phyloP scores from a whole-genome alignment of 2,888 invertebrate species.

The Lasioglossum malachurum region DNA sequence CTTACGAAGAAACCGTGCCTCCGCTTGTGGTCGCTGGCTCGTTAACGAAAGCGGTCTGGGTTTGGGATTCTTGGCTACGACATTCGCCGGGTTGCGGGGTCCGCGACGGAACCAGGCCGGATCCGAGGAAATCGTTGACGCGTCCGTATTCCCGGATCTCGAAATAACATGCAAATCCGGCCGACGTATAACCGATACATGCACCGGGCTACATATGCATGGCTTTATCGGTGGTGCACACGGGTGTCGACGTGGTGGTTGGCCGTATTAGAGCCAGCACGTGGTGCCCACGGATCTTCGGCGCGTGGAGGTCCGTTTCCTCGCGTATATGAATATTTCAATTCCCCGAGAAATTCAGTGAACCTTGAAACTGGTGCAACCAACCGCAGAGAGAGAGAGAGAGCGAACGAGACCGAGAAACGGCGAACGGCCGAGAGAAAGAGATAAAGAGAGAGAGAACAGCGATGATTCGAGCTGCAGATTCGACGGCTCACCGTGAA shows the following conservation, averaged over 20 bases:
- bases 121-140: conserved; percentile 76
- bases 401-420: not conserved
- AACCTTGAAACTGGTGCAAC: conserved; percentile 75
- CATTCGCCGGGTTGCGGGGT: conserved; percentile 24
- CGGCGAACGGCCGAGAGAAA: not conserved
- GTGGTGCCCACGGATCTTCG: conserved; percentile 46
- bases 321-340: conserved; percentile 81
- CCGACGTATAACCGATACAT: conserved; percentile 47
- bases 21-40: conserved; percentile 4
- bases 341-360: conserved; percentile 77
- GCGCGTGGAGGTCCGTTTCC: conserved; percentile 44
- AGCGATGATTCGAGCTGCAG: conserved; percentile 37
- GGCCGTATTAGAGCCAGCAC: conserved; percentile 36
- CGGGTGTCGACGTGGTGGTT: conserved; percentile 27
- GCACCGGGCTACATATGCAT: conserved; percentile 61
- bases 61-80: conserved; percentile 32
- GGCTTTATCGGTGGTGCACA: conserved; percentile 26
- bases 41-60: conserved; percentile 18
- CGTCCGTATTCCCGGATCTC: conserved; percentile 77
- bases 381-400: conserved; percentile 56
- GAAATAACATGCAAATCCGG: conserved; percentile 83
- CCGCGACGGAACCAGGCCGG: conserved; percentile 45
- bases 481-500: conserved; percentile 70
- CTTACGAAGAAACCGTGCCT: not conserved
- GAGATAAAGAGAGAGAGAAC: conserved; percentile 1